phyloP scores from a whole-genome alignment of 2,113 vertebrate species.

The Ictidomys tridecemlineatus region DNA sequence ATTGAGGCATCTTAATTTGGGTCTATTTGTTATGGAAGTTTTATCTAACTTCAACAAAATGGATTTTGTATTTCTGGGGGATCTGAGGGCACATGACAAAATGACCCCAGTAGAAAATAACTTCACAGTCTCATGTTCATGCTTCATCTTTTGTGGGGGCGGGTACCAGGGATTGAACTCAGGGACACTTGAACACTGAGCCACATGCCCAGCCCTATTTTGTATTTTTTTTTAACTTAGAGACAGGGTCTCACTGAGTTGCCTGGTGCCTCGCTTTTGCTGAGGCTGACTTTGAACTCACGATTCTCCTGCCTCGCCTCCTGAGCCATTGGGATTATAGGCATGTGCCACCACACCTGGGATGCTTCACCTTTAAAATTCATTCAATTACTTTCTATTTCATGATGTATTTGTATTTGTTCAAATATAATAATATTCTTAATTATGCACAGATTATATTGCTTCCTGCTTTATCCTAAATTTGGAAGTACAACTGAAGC shows the following conservation, averaged over 20 bases:
- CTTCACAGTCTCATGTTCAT: background rate
- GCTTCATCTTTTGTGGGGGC: background rate
- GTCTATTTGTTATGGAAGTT: background rate
- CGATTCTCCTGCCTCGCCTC: no score
- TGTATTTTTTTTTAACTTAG: no score
- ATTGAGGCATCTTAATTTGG: background rate
- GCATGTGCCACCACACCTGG: no score
- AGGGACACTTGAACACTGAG: no score
- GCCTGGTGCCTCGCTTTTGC: no score
- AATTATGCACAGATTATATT: background rate
- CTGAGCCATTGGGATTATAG: no score
- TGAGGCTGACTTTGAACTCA: no score
- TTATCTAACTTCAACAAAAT: slow-evolving; percentile 10
- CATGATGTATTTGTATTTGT: slow-evolving; percentile 6
- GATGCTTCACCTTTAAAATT: slow-evolving; percentile 17
- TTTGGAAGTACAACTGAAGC: slow-evolving; percentile 3
- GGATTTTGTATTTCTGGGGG: background rate
- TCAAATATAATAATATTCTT: slow-evolving; percentile 8
- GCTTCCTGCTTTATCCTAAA: background rate
- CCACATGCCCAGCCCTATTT: no score
- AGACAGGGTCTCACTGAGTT: no score
- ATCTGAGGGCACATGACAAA: background rate
- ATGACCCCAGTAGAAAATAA: background rate
- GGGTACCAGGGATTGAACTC: no score
- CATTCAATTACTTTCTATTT: slow-evolving; percentile 10